Percentiles rank a stretch among this genome's conserved stretches.
Evolutionary conservation across 2,888 invertebrate species (phyloP).

Genomic region (Philonicus albiceps): DNA sequence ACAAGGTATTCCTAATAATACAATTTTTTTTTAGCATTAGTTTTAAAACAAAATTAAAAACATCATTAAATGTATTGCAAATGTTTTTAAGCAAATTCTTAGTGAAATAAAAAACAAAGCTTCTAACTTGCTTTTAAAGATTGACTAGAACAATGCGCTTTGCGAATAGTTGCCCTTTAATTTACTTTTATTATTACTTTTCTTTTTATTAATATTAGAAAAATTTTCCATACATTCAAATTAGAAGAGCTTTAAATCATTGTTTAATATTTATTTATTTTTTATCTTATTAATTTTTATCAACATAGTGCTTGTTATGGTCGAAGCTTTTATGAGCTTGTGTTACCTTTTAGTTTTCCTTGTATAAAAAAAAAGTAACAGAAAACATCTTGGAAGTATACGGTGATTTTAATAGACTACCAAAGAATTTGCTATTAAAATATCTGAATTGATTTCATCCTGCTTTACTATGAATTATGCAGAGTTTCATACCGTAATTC

Average conservation of each 20-base stretch:
- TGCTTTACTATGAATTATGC: not conserved
- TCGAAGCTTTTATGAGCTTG: constrained; percentile 22
- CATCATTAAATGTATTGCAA: not conserved
- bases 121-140: constrained; percentile 32
- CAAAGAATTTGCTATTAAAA: not conserved
- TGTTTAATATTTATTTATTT: not conserved
- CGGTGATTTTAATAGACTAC: not conserved
- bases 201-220: not conserved
- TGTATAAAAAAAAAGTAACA: not conserved
- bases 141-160: constrained; percentile 28
- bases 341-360: not conserved
- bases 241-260: constrained; percentile 5
- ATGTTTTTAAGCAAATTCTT: constrained; percentile 10
- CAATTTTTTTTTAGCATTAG: not conserved
- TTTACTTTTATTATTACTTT: not conserved
- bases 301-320: constrained; percentile 28
- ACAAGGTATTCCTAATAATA: not conserved
- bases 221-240: constrained; percentile 7
- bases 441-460: not conserved
- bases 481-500: not conserved
- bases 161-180: not conserved
- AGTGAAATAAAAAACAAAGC: not conserved
- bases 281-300: not conserved
- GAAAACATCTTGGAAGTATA: not conserved
- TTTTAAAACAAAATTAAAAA: not conserved